Evolutionary conservation across 1,140 invertebrate genomes (phyloP), one percentile per base, ranked within the genome.

Genomic region (Carposina sasakii): DNA sequence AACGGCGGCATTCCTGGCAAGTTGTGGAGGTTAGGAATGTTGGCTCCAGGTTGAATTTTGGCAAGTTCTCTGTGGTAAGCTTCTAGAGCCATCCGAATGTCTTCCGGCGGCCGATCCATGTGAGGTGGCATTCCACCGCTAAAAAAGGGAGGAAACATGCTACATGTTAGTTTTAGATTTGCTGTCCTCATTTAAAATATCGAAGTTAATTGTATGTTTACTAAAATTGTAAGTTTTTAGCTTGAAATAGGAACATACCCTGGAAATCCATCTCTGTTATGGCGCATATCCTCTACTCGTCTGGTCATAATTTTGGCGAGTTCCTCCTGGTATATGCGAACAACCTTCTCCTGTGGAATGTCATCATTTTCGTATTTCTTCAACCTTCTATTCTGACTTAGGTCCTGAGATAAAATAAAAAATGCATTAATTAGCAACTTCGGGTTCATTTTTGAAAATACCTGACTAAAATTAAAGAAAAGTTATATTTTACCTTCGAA

Each of bases 311-410:
- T 89, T 75, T 98, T 98, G 33, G 94, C 92, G 30, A 98, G 85
- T 71, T 98, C 96, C 75, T 98, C 97, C 63, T 99, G 96, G 75
- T 99, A 99, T 65, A 99, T 97, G 67, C 96, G 90, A 12, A 96
- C 92, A 60, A 99, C 96, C 85, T 99, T 98, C 72, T 99, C 98
- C 82, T 98, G 96, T 34, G 97, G 93, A 84, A 98, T 95, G 85
- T 98, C 95, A 74, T 97, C 96, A 74, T 96, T 96, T 79, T 95
- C 93, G 72, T 95, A 93, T 67, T 96, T 94, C 64, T 93, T 90
- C 48, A 94, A 84, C 78, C 93, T 89, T 76, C 92, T 88, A 57
- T 91, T 92, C 74, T 91, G 89, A 65, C 88, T 91, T 63, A 83
- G 90, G 56, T 88, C 89, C 86, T 86, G 71, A 43, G 71, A 71